These are phyloP conservation scores for Palythoa caribaeorum DNA, from an alignment of 92 coral and sea anemone species.

Conservation along the genomic window DNA sequence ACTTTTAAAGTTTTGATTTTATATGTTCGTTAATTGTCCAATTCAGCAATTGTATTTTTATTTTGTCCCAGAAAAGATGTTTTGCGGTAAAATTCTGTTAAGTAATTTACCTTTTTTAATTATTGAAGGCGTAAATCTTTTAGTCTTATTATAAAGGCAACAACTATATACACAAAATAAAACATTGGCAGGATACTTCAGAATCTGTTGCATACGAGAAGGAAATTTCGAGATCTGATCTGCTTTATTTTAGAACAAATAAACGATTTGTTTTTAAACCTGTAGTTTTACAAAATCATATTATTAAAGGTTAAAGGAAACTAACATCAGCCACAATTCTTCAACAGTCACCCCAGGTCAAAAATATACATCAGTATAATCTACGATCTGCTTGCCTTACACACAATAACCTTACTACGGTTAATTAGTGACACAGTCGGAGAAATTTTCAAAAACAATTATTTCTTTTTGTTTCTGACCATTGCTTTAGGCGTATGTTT, in stretches of 20 bases:
- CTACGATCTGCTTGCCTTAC: background rate
- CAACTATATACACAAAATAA: no score
- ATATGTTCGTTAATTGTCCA: background rate
- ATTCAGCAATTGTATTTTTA: no score
- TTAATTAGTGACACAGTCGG: conserved; percentile 16
- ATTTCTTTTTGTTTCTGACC: background rate
- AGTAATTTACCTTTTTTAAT: no score
- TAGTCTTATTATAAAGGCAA: no score
- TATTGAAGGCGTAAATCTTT: no score
- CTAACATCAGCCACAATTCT: background rate
- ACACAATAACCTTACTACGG: background rate
- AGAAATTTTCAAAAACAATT: background rate
- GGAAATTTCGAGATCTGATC: background rate
- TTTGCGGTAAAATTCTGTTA: no score
- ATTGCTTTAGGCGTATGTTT: background rate
- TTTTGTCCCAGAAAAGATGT: no score
- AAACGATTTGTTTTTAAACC: background rate
- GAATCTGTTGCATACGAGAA: background rate
- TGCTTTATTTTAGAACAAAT: background rate
- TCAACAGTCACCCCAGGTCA: background rate
- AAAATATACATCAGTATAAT: background rate
- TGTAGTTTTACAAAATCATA: background rate
- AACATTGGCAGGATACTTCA: background rate
- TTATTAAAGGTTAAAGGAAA: background rate
- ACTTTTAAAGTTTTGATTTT: background rate